phyloP scores from a whole-genome alignment of 2,797 vertebrate genomes.

The Miichthys miiuy region DNA sequence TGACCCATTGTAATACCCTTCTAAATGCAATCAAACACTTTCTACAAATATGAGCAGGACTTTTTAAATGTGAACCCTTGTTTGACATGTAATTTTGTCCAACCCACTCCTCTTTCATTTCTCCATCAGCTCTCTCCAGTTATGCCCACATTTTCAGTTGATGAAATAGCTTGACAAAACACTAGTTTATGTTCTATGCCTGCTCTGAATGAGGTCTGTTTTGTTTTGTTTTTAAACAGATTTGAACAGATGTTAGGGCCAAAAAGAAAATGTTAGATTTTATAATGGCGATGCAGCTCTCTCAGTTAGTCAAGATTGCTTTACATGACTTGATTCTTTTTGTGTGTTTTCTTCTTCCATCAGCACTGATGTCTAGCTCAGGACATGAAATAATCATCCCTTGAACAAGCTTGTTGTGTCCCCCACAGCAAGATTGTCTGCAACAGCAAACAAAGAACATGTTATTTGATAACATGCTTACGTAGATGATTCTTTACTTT shows the following conservation, averaged over 20 bases:
- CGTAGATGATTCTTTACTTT: constrained; percentile 73
- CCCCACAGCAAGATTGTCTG: constrained; percentile 66
- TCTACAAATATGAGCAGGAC: constrained; percentile 87
- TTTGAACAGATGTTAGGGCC: constrained; percentile 75
- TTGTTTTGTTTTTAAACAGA: constrained; percentile 38
- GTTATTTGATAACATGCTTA: constrained; percentile 81
- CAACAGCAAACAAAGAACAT: constrained; percentile 67
- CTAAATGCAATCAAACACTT: constrained; percentile 90
- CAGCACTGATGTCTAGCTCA: constrained; percentile 61
- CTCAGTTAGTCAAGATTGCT: constrained; percentile 76
- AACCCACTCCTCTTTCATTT: constrained; percentile 88
- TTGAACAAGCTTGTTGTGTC: constrained; percentile 69
- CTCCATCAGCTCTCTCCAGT: constrained; percentile 82
- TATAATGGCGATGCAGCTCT: constrained; percentile 49
- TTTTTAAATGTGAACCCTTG: constrained; percentile 89
- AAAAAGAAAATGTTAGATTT: constrained; percentile 73
- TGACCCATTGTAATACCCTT: constrained; percentile 91
- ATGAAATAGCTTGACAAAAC: constrained; percentile 84
- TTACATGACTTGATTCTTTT: constrained; percentile 73
- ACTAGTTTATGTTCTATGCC: constrained; percentile 77
- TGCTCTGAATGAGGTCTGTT: constrained; percentile 64
- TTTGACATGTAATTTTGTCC: constrained; percentile 90
- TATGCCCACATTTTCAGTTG: constrained; percentile 81
- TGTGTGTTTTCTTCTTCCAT: constrained; percentile 39
- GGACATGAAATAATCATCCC: constrained; percentile 80